A percentile compares a stretch with the other conserved stretches of the same genome.
Conservation (phyloP, 2,797 vertebrate genomes). For the Numenius phaeopus region DNA sequence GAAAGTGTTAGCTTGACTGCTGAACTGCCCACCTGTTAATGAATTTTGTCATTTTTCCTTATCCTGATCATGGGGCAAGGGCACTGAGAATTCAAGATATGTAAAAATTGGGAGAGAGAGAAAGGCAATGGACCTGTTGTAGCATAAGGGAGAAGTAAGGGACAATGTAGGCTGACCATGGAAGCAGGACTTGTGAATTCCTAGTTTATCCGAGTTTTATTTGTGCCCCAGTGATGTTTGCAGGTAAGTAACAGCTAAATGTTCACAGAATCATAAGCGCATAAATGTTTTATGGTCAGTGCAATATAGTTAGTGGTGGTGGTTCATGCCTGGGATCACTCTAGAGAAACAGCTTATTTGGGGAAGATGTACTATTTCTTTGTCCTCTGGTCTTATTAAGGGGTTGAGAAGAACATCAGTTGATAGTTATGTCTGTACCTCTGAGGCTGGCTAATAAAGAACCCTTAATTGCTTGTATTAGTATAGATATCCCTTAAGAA, state of each 20-base stretch:
- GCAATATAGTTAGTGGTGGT: background rate
- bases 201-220: background rate
- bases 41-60: background rate
- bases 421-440: background rate
- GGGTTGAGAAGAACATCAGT: background rate
- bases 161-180: background rate
- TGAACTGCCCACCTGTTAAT: background rate
- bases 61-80: background rate
- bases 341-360: background rate
- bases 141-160: background rate
- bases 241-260: background rate
- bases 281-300: background rate
- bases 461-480: constrained; percentile 17
- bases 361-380: background rate
- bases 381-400: background rate
- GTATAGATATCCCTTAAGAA: background rate
- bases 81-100: background rate
- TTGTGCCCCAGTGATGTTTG: background rate
- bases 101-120: background rate
- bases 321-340: background rate
- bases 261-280: background rate
- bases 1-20: background rate
- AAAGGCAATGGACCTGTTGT: background rate
- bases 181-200: background rate
- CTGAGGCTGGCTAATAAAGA: background rate